These are phyloP conservation scores for Scaptomyza graminum DNA, from an alignment of 1,140 invertebrate genomes.

Conservation along the genomic window DNA sequence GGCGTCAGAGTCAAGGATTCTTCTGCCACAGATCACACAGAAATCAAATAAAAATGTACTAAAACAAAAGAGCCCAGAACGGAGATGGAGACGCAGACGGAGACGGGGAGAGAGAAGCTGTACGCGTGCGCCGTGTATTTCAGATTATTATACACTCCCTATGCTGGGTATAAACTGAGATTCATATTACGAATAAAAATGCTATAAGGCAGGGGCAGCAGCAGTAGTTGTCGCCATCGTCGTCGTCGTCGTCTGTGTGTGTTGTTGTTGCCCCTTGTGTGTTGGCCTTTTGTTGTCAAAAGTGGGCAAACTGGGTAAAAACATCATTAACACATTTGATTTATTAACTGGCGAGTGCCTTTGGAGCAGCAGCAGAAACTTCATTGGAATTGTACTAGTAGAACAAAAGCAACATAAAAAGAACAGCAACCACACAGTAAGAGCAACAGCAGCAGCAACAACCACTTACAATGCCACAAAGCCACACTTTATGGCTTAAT, in stretches of 20 bases:
- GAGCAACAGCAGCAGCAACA: slow-evolving; percentile 1
- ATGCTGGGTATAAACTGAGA: not conserved
- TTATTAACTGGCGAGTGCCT: slow-evolving; percentile 80
- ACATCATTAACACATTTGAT: slow-evolving; percentile 84
- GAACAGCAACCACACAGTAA: slow-evolving; percentile 23
- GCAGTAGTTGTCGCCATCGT: slow-evolving; percentile 39
- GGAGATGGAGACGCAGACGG: not conserved
- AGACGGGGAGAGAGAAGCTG: slow-evolving; percentile 1
- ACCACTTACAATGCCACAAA: slow-evolving; percentile 40
- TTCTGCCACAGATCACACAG: slow-evolving; percentile 41
- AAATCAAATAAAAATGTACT: slow-evolving; percentile 70
- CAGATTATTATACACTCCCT: slow-evolving; percentile 15
- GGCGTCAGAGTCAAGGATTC: slow-evolving; percentile 16
- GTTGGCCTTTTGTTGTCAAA: slow-evolving; percentile 71
- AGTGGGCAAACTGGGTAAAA: slow-evolving; percentile 80
- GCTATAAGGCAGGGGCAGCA: slow-evolving; percentile 18
- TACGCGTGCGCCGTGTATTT: slow-evolving; percentile 40
- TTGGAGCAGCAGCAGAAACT: slow-evolving; percentile 49
- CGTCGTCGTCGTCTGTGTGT: not conserved
- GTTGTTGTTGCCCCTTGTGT: slow-evolving; percentile 29
- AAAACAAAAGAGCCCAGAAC: slow-evolving; percentile 47
- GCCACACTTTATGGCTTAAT: slow-evolving; percentile 80
- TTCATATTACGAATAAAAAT: slow-evolving; percentile 23
- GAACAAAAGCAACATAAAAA: slow-evolving; percentile 47
- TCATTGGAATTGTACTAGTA: slow-evolving; percentile 56